Evolutionary conservation across 2,797 vertebrate species (phyloP).

Genomic region (Mastacembelus armatus): DNA sequence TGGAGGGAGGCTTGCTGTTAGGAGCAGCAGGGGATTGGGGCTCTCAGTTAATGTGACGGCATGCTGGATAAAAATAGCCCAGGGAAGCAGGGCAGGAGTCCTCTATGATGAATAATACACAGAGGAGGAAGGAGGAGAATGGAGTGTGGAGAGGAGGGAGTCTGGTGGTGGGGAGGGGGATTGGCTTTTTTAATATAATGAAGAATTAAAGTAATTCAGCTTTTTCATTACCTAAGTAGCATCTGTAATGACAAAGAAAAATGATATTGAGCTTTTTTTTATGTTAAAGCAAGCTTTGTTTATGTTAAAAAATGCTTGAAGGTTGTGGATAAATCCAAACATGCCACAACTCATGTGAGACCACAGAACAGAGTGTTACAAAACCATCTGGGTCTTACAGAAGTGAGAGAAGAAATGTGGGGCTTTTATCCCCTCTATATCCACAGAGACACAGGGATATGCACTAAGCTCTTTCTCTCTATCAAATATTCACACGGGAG

Average conservation of each 20-base stretch:
- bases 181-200: slow-evolving; percentile 55
- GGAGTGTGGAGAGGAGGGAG: slow-evolving; percentile 21
- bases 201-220: slow-evolving; percentile 64
- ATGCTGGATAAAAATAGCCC: slow-evolving; percentile 84
- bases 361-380: slow-evolving; percentile 41
- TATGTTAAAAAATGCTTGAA: slow-evolving; percentile 48
- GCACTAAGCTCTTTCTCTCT: slow-evolving; percentile 60
- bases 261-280: slow-evolving; percentile 6
- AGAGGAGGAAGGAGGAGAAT: slow-evolving; percentile 45
- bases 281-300: too few relatives aligned
- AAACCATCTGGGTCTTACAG: slow-evolving; percentile 59
- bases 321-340: slow-evolving; percentile 28
- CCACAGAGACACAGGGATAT: slow-evolving; percentile 54
- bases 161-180: too few relatives aligned
- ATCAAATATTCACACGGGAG: slow-evolving; percentile 79
- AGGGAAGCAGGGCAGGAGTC: slow-evolving; percentile 80
- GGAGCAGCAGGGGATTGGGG: slow-evolving; percentile 77
- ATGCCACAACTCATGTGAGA: slow-evolving; percentile 44
- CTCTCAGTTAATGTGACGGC: slow-evolving; percentile 78
- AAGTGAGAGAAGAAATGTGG: slow-evolving; percentile 57
- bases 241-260: slow-evolving; percentile 36
- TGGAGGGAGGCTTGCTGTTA: slow-evolving; percentile 72
- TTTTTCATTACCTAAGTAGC: slow-evolving; percentile 45
- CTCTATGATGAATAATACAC: slow-evolving; percentile 85
- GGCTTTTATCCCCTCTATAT: slow-evolving; percentile 68